Conservation (phyloP, 2,797 vertebrate genomes). For the Geotrypetes seraphini region DNA sequence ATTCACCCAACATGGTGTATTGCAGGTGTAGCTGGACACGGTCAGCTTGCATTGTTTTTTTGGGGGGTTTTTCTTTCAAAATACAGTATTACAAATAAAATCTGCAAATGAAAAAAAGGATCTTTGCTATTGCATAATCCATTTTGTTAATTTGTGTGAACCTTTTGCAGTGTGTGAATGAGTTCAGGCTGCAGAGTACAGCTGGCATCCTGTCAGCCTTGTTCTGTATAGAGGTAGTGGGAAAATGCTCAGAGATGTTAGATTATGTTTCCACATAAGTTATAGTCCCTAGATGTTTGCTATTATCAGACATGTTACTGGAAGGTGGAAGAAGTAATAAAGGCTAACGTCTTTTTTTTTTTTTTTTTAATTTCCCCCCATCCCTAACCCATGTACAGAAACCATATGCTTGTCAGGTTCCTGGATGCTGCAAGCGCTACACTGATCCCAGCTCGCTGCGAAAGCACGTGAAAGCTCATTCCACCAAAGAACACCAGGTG, state of each 20-base stretch:
- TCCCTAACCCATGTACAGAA: conserved; percentile 54
- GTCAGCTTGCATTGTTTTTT: no score
- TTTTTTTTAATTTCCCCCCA: background rate
- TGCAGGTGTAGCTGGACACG: no score
- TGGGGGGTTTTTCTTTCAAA: no score
- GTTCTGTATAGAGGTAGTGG: background rate
- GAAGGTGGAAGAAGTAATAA: background rate
- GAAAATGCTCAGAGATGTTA: background rate
- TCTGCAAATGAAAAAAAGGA: no score
- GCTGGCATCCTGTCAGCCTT: no score
- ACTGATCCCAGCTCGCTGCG: conserved; percentile 96
- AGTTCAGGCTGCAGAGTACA: conserved; percentile 1
- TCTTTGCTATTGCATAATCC: no score
- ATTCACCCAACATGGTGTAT: no score
- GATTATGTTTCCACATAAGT: background rate
- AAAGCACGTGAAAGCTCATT: conserved; percentile 96
- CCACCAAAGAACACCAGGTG: conserved; percentile 93
- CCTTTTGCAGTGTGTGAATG: background rate
- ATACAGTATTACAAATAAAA: no score
- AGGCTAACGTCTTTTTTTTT: background rate
- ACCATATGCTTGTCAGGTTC: conserved; percentile 95
- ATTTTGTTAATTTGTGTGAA: no score
- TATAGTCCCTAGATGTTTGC: background rate
- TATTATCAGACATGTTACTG: background rate
- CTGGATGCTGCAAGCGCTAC: conserved; percentile 95